These are phyloP conservation scores for Pseudopodoces humilis DNA, from an alignment of 2,113 vertebrate genomes.

Conservation along the genomic window DNA sequence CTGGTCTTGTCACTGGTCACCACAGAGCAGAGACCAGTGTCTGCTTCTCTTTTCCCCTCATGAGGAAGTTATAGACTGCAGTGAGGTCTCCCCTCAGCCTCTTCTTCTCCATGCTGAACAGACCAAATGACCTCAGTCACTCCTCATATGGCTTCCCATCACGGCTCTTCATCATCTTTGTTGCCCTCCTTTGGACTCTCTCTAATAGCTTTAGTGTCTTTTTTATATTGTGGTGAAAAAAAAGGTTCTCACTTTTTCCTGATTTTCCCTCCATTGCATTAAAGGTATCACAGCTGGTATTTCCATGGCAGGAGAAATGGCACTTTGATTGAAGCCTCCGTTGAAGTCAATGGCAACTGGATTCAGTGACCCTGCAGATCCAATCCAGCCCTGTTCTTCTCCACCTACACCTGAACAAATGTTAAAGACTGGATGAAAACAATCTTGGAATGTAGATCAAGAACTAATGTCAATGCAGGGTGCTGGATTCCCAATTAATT, in stretches of 20 bases:
- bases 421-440: neutral
- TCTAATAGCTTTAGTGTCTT: neutral
- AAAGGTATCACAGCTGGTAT: fast-evolving
- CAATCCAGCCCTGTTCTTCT: neutral
- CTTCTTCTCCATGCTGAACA: neutral
- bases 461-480: neutral
- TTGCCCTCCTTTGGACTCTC: neutral
- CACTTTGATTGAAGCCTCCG: neutral
- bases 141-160: neutral
- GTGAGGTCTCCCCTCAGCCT: neutral
- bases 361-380: neutral
- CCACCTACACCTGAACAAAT: neutral
- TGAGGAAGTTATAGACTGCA: neutral
- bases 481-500: neutral
- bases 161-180: fast-evolving
- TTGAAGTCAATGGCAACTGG: neutral
- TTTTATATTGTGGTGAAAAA: neutral
- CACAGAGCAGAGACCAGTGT: neutral
- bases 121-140: neutral
- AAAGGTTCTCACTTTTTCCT: neutral
- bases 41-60: neutral
- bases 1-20: neutral
- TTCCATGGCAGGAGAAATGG: neutral
- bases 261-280: neutral
- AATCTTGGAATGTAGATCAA: fast-evolving